A percentile compares a stretch with the other conserved stretches of the same genome.
These are phyloP conservation scores for Agrotis ipsilon DNA, from an alignment of 2,888 invertebrate genomes.

Conservation along the genomic window DNA sequence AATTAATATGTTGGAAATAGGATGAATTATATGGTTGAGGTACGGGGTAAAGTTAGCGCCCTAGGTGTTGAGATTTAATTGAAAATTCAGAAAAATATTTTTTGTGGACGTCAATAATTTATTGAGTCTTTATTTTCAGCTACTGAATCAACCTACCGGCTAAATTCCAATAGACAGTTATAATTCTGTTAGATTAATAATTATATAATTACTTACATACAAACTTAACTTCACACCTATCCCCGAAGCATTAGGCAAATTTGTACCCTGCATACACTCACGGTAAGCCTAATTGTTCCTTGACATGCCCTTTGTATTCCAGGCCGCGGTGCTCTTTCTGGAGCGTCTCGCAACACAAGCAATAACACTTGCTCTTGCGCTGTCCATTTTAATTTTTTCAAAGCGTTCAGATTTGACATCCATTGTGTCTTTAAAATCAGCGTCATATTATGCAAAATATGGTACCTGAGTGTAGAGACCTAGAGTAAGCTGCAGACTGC, in stretches of 20 bases:
- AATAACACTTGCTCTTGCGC: too few species aligned
- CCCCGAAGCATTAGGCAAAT: too few species aligned
- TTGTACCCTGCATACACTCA: too few species aligned
- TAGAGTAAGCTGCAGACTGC: neutral
- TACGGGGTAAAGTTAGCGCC: conserved; percentile 3
- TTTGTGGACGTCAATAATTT: neutral
- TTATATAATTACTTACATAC: too few species aligned
- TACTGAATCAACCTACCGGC: neutral
- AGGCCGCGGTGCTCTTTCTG: too few species aligned
- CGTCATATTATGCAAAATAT: neutral
- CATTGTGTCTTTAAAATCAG: neutral
- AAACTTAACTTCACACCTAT: too few species aligned
- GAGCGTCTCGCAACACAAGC: too few species aligned
- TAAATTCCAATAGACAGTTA: too few species aligned
- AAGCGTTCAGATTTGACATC: neutral
- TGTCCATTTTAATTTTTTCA: too few species aligned
- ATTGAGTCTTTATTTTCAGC: neutral
- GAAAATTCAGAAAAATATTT: neutral
- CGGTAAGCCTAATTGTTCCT: too few species aligned
- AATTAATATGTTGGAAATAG: conserved; percentile 69
- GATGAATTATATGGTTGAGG: conserved; percentile 28
- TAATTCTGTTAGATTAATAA: neutral
- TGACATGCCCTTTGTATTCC: too few species aligned
- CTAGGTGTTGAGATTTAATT: conserved; percentile 12
- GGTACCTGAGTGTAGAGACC: neutral